A percentile compares a stretch with the other conserved stretches of the same genome.
Conservation (phyloP, 2,113 vertebrate species). For the Amazona vittata region DNA sequence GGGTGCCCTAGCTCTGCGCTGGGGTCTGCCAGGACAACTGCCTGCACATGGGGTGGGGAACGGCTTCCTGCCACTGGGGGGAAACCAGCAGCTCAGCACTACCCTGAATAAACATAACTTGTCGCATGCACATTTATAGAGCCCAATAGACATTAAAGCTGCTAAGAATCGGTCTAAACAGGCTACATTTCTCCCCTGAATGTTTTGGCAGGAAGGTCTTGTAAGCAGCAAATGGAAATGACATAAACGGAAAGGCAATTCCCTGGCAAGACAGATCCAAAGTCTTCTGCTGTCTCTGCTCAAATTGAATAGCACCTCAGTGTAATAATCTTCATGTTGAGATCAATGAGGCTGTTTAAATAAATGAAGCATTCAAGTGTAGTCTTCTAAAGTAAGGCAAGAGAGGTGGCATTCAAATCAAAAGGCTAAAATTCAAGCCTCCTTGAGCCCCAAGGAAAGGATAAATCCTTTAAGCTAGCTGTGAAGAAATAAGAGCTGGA, state of each 20-base stretch:
- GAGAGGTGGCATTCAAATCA: not conserved
- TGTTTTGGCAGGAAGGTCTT: not conserved
- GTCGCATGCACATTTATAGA: not conserved
- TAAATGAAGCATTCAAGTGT: not conserved
- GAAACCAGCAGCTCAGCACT: not conserved
- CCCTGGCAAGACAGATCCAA: not conserved
- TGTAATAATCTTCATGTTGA: not conserved
- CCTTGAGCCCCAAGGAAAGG: not conserved
- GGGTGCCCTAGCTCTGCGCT: not conserved
- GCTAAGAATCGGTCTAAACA: not conserved
- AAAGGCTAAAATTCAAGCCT: not conserved
- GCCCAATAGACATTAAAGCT: not conserved
- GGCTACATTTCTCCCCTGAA: not conserved
- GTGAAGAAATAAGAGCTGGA: not conserved
- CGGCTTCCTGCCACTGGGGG: not conserved
- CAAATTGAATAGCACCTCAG: not conserved
- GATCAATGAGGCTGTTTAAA: not conserved
- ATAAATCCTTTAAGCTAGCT: constrained; percentile 4
- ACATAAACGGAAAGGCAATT: not conserved
- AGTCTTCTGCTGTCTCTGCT: not conserved
- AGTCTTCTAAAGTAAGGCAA: not conserved
- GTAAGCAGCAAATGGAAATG: not conserved
- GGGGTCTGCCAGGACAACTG: not conserved
- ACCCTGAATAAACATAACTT: not conserved
- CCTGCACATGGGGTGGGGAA: not conserved